Conservation (phyloP, 2,888 invertebrate genomes). For the Drosophila limbata region DNA sequence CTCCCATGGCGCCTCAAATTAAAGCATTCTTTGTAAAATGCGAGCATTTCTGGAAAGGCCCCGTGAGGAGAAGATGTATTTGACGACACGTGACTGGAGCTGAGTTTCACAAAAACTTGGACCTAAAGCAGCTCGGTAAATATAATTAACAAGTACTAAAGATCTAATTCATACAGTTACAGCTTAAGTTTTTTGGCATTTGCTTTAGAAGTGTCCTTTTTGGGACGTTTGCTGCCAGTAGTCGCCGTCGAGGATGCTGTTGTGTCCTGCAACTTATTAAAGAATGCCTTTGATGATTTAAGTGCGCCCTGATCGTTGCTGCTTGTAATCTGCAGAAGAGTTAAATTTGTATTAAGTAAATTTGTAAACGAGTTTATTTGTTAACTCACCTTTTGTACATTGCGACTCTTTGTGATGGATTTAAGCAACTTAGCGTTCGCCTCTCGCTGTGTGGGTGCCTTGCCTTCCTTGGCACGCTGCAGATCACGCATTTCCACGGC, state of each 20-base stretch:
- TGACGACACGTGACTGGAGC: constrained; percentile 62
- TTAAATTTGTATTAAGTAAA: constrained; percentile 3
- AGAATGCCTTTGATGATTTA: constrained; percentile 94
- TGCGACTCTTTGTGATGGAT: constrained; percentile 88
- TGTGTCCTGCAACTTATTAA: constrained; percentile 93
- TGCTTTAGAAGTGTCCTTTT: constrained; percentile 85
- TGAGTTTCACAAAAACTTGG: constrained; percentile 9
- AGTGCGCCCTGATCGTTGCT: constrained; percentile 86
- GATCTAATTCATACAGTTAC: constrained; percentile 78
- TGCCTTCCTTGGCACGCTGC: constrained; percentile 85
- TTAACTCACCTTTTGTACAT: constrained; percentile 87
- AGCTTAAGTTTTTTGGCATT: constrained; percentile 89
- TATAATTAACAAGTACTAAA: constrained; percentile 50
- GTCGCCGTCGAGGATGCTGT: constrained; percentile 83
- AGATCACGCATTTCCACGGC: constrained; percentile 86
- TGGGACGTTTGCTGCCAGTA: constrained; percentile 63
- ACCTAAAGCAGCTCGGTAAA: constrained; percentile 23
- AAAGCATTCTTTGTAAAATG: constrained; percentile 21
- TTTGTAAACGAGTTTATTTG: not conserved
- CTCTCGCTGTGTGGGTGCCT: constrained; percentile 87
- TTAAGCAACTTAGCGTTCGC: constrained; percentile 87
- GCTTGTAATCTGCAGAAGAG: constrained; percentile 71
- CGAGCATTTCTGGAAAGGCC: constrained; percentile 15
- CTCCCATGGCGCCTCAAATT: constrained; percentile 64
- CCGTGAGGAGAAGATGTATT: constrained; percentile 25